Percentiles rank a stretch among this genome's conserved stretches.
These are phyloP conservation scores for Strigops habroptila DNA, from an alignment of 2,113 vertebrate genomes.

Conservation along the genomic window DNA sequence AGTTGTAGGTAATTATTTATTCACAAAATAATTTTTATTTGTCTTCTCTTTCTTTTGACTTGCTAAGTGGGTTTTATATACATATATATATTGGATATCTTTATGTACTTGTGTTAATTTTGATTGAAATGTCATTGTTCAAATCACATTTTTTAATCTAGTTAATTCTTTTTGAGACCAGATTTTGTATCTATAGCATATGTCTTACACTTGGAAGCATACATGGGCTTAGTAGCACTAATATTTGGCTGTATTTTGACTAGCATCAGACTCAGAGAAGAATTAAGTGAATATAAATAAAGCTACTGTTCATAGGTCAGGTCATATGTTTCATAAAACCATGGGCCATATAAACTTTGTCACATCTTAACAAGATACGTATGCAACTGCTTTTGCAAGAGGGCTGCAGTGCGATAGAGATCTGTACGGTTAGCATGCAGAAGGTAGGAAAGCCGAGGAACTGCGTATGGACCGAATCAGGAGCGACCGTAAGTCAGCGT, in stretches of 20 bases:
- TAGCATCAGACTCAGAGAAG: background rate
- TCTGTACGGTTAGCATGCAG: rapidly evolving
- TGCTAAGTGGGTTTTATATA: background rate
- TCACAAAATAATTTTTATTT: background rate
- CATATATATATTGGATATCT: background rate
- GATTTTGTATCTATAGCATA: background rate
- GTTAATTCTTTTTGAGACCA: background rate
- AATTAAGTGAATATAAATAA: background rate
- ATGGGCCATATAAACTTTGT: background rate
- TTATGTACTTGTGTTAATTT: background rate
- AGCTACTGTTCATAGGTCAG: background rate
- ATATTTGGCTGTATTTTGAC: background rate
- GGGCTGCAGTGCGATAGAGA: background rate
- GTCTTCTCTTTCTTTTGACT: background rate
- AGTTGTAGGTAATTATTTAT: background rate
- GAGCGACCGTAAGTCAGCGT: rapidly evolving
- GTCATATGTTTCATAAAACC: background rate
- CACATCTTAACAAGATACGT: background rate
- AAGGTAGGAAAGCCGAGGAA: background rate
- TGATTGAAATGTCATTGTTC: background rate
- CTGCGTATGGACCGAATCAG: rapidly evolving
- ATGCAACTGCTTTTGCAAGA: rapidly evolving
- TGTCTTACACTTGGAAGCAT: background rate
- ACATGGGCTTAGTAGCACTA: background rate
- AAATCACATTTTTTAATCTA: background rate